These are phyloP conservation scores for Mandrillus leucophaeus DNA, from an alignment of 2,113 vertebrate species.

Conservation along the genomic window DNA sequence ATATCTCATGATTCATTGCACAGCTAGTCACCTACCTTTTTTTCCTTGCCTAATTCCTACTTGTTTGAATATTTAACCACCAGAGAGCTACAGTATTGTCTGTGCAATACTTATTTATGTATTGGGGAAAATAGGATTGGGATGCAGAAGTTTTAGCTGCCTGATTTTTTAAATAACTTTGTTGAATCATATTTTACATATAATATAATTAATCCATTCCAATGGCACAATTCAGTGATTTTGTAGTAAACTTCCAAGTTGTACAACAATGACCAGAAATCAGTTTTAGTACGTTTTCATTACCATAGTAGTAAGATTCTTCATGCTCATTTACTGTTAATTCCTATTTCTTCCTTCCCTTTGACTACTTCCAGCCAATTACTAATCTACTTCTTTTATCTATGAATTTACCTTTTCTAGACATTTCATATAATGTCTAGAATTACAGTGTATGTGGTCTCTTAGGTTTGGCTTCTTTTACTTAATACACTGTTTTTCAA, in stretches of 20 bases:
- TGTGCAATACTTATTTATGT: not conserved
- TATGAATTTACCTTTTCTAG: not conserved
- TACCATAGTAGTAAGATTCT: not conserved
- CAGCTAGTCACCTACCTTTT: not conserved
- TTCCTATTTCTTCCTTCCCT: not conserved
- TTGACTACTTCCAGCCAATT: not conserved
- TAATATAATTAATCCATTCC: not conserved
- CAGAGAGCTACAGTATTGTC: not conserved
- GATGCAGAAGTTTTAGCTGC: not conserved
- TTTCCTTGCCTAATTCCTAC: not conserved
- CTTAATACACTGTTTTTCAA: not conserved
- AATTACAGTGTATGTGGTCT: not conserved
- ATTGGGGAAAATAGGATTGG: not conserved
- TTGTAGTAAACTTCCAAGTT: not conserved
- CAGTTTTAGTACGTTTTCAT: not conserved
- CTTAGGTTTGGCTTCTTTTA: not conserved
- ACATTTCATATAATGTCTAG: not conserved
- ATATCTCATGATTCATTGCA: not conserved
- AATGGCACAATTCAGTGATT: not conserved
- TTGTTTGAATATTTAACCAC: not conserved
- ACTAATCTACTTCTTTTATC: not conserved
- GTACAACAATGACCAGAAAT: not conserved
- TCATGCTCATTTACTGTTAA: not conserved
- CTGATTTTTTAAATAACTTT: slow-evolving; percentile 8
- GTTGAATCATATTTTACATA: not conserved